A percentile compares a stretch with the other conserved stretches of the same genome.
phyloP scores from a whole-genome alignment of 2,797 vertebrate genomes.

The Lates japonicus region DNA sequence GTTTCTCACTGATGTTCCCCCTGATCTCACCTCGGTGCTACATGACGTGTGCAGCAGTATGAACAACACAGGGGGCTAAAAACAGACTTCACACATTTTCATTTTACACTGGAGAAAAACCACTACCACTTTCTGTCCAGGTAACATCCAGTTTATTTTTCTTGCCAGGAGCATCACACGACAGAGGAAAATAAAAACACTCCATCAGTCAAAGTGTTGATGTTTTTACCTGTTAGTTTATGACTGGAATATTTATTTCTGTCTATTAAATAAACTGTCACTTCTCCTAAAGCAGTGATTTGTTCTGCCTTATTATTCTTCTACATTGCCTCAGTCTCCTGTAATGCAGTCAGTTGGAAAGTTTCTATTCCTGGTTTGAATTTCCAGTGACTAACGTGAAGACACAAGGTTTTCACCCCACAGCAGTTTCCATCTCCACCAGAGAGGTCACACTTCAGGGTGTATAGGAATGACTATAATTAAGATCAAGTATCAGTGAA shows the following conservation, averaged over 20 bases:
- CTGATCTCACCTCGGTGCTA: not conserved
- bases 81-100: not conserved
- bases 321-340: not conserved
- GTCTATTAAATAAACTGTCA: slow-evolving; percentile 26
- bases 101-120: not conserved
- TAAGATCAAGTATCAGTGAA: too few species aligned
- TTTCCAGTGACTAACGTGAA: too few species aligned
- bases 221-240: slow-evolving; percentile 10
- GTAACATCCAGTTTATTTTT: not conserved
- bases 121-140: not conserved
- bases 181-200: not conserved
- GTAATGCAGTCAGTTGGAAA: too few species aligned
- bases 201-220: slow-evolving; percentile 5
- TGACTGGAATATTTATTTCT: slow-evolving; percentile 23
- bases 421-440: too few species aligned
- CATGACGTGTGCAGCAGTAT: not conserved
- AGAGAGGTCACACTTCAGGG: too few species aligned
- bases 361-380: too few species aligned
- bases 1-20: not conserved
- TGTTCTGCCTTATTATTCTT: not conserved
- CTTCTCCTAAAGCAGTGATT: not conserved
- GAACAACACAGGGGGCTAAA: not conserved
- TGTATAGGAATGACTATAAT: too few species aligned
- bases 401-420: too few species aligned
- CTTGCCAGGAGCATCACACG: not conserved